Conservation (phyloP, 2,888 invertebrate species). For the Diloba caeruleocephala region DNA sequence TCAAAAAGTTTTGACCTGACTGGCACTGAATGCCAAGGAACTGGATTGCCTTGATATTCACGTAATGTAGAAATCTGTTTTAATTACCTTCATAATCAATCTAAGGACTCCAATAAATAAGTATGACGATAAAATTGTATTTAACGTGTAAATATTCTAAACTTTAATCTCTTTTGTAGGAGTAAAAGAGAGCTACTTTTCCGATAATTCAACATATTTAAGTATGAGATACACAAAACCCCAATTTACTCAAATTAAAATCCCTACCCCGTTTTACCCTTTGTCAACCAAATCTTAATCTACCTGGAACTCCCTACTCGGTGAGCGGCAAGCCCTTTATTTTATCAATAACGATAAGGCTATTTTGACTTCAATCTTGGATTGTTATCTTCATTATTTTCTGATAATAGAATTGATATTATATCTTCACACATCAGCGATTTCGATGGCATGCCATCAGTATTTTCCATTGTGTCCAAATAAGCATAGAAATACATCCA, state of each 20-base stretch:
- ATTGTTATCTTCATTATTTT: constrained; percentile 52
- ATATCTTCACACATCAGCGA: constrained; percentile 48
- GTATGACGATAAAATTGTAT: too few relatives aligned
- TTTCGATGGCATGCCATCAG: constrained; percentile 40
- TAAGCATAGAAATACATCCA: constrained; percentile 48
- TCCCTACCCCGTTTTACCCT: constrained; percentile 2
- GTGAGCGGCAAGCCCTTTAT: constrained; percentile 40
- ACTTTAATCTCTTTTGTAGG: too few relatives aligned
- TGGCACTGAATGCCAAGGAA: too few relatives aligned
- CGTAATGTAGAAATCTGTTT: too few relatives aligned
- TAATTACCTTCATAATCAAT: too few relatives aligned
- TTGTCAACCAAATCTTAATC: constrained; percentile 21
- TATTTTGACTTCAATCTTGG: constrained; percentile 49
- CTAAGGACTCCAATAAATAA: too few relatives aligned
- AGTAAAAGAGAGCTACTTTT: background rate
- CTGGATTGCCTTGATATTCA: too few relatives aligned
- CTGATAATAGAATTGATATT: constrained; percentile 51
- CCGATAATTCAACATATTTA: background rate
- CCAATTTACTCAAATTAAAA: constrained; percentile 30
- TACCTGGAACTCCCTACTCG: constrained; percentile 32
- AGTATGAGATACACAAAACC: background rate
- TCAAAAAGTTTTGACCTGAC: too few relatives aligned
- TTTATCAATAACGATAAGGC: constrained; percentile 53
- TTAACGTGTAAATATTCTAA: too few relatives aligned
- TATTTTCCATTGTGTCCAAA: constrained; percentile 53